Base-by-base conservation (phyloP, 2,113 vertebrate species). In the Peucedramus taeniatus region DNA sequence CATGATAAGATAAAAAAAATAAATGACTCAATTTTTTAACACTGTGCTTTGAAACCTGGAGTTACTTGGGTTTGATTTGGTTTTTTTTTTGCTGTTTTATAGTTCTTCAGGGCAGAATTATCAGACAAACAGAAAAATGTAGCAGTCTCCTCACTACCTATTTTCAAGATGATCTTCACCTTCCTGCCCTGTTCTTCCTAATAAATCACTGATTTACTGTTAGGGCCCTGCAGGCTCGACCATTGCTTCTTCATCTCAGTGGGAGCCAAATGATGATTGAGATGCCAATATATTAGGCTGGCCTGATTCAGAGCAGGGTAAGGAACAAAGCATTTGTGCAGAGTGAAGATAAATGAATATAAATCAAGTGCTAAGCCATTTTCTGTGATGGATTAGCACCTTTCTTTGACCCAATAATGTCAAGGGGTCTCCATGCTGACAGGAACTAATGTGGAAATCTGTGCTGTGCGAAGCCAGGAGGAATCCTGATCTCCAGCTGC, bases 181-280 rank as follows among this genome's bases (percentile, higher is more conserved):
- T 70, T 88, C 74, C 80, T 84, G 95, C 87, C 86, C 91, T 90
- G 5, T 40, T 45, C 89, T 64, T 72, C 31, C 83, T 89, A 93
- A 96, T 89, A 95, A 93, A 78, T 95, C 80, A 96, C 87, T 76
- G 89, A 95, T 96, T 94, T 95, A 87, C 87, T 96, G 39, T n/a
- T 23, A 18, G 4, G 21, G 90, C 89, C 96, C 92, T 64, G 87
- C 66, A 96, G 96, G 96, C 95, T 80, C 24, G 0, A 79, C 60
- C 83, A 70, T 42, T 64, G 64, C 96, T 94, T 61, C 93, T 93
- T 95, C 90, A 95, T 96, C 97, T 95, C 97, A 69, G 87, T 68
- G 74, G 94, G 95, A 92, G 96, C 90, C 94, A 97, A 95, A 93
- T 96, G 94, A 97, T 91, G 97, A 98, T 94, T 93, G 97, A 97